phyloP scores from a whole-genome alignment of 2,888 invertebrate species.

The Craniophora ligustri region DNA sequence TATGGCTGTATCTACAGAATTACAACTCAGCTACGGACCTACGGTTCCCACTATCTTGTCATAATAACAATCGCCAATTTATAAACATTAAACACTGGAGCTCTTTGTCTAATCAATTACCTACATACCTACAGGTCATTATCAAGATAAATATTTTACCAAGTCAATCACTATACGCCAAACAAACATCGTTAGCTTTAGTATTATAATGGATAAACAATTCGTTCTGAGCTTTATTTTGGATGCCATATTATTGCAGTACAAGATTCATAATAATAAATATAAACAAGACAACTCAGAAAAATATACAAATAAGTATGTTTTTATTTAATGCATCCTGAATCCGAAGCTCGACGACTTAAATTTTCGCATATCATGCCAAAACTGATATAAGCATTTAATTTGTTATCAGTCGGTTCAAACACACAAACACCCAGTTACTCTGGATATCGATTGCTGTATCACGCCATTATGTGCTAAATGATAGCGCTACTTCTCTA shows the following conservation, averaged over 20 bases:
- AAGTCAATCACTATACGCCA: neutral
- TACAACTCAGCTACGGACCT: neutral
- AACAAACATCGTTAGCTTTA: neutral
- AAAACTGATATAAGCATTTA: slow-evolving; percentile 39
- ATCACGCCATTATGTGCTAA: slow-evolving; percentile 46
- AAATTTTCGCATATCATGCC: slow-evolving; percentile 40
- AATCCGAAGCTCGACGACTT: slow-evolving; percentile 9
- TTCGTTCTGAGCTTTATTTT: neutral
- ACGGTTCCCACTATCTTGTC: slow-evolving; percentile 14
- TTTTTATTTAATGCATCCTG: neutral
- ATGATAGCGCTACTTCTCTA: slow-evolving; percentile 41
- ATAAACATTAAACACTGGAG: slow-evolving; percentile 45
- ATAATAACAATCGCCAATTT: slow-evolving; percentile 41
- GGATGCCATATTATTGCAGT: neutral
- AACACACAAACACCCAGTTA: slow-evolving; percentile 43
- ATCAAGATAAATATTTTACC: slow-evolving; percentile 6
- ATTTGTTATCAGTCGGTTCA: slow-evolving; percentile 47
- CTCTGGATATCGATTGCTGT: slow-evolving; percentile 41
- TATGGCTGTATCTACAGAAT: neutral
- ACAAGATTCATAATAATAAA: neutral
- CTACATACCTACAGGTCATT: slow-evolving; percentile 25
- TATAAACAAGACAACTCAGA: neutral
- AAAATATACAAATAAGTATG: neutral
- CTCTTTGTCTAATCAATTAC: slow-evolving; percentile 39
- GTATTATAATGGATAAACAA: neutral